Percentiles rank a stretch among this genome's conserved stretches.
phyloP scores from a whole-genome alignment of 2,113 vertebrate species.

The Ceratotherium simum region DNA sequence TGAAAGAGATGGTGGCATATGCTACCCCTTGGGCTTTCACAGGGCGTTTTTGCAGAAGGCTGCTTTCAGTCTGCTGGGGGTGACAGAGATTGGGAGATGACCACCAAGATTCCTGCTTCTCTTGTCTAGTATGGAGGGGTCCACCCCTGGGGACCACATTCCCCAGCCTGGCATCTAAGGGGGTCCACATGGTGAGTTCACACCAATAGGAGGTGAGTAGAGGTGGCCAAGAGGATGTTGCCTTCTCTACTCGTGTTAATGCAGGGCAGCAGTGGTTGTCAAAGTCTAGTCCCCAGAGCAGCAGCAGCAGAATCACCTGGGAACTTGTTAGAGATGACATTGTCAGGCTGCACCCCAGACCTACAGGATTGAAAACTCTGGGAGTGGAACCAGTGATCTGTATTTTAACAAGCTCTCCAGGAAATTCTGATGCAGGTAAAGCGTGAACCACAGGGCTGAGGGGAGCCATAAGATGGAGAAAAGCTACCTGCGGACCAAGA shows the following conservation, averaged over 20 bases:
- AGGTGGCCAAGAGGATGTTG: not conserved
- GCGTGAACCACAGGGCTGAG: not conserved
- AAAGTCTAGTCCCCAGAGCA: not conserved
- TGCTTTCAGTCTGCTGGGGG: not conserved
- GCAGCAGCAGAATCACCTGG: not conserved
- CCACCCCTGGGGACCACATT: not conserved
- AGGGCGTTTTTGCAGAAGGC: not conserved
- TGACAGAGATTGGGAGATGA: not conserved
- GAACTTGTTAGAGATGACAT: not conserved
- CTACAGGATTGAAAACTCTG: not conserved
- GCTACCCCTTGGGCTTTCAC: not conserved
- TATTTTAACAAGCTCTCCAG: not conserved
- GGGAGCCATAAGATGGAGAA: not conserved
- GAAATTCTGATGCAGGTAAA: not conserved
- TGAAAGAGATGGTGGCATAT: accelerated
- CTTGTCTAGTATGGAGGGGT: not conserved
- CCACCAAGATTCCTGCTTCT: not conserved
- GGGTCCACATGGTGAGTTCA: not conserved
- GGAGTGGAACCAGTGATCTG: not conserved
- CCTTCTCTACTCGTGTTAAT: not conserved
- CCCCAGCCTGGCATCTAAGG: not conserved
- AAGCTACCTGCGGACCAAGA: not conserved
- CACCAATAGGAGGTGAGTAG: not conserved
- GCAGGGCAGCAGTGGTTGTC: not conserved
- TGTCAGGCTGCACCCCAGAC: not conserved